A percentile compares a stretch with the other conserved stretches of the same genome.
Evolutionary conservation across 2,113 vertebrate genomes (phyloP).

Genomic region (Mobula birostris): DNA sequence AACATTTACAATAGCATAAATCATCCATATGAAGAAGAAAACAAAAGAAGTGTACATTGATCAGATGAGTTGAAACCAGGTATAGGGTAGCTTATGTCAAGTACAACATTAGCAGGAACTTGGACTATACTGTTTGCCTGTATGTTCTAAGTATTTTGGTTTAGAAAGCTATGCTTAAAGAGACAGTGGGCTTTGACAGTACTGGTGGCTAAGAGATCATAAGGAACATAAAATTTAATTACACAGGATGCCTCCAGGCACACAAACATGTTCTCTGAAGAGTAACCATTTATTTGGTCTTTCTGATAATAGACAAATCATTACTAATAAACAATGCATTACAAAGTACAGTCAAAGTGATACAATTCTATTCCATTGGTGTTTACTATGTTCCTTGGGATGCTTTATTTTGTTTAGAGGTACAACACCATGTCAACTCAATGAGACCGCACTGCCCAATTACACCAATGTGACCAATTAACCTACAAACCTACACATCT

Average conservation of each 20-base stretch:
- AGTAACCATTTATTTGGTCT: not conserved
- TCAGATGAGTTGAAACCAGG: not conserved
- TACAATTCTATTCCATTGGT: not conserved
- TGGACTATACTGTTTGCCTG: not conserved
- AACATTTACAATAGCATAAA: not conserved
- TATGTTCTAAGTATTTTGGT: not conserved
- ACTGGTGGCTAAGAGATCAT: not conserved
- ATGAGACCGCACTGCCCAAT: too few species aligned
- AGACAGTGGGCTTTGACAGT: not conserved
- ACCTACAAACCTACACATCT: too few species aligned
- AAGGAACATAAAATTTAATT: not conserved
- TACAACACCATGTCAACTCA: too few species aligned
- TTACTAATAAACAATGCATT: not conserved
- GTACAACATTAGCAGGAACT: not conserved
- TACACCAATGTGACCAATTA: too few species aligned
- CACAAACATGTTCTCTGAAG: not conserved
- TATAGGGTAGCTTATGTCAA: not conserved
- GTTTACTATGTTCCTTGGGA: not conserved
- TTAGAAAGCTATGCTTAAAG: not conserved
- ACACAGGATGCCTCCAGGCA: not conserved
- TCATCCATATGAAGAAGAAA: not conserved
- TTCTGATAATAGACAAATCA: not conserved
- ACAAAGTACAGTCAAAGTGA: not conserved
- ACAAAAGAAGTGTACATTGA: not conserved
- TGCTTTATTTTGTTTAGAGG: not conserved